Evolutionary conservation across 2,888 invertebrate genomes (phyloP), one percentile per base, ranked within the genome.

Genomic region (Acleris holmiana): DNA sequence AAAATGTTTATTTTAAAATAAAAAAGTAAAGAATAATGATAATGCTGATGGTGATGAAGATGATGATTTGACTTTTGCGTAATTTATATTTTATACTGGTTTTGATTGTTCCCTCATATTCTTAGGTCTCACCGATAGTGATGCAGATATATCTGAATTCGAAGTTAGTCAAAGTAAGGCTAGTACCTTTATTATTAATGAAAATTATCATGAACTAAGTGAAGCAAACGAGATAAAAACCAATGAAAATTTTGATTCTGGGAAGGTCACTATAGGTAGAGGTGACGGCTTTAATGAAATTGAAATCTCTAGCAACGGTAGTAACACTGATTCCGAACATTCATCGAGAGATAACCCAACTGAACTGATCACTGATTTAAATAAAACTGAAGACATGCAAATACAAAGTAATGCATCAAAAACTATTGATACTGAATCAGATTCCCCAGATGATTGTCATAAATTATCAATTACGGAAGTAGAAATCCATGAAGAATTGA

Each of bases 181-280:
- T 2, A 63, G 62, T 15, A 63, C 62, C 18, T 47, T 63, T 21
- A 46, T 56, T 3, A 13, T 21, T n/a, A 13, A 56, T 23, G 15
- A 15, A 13, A 44, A 46, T 7, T 0, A 18, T 44, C 17, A 29
- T 13, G n/a, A 15, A 46, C 17, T 18, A n/a, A 29, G 44, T 15
- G 48, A 41, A 41, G 13, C 2, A 6, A 41, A 44, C 3, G 15
- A n/a, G 1, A 1, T 17, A 25, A 4, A 6, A 17, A 4, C 19
- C 35, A 23, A 23, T 2, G 19, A 19, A 19, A 29, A n/a, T 6
- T 7, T 19, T n/a, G 55, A 18, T 6, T 49, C 15, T 47, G 13
- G 2, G 29, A 29, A 29, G 10, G 10, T 29, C 10, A 29, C 29
- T 29, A 2, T 10, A 2, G 29, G 29, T 29, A 29, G 10, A 29